These are phyloP conservation scores for Pterophyllum scalare DNA, from an alignment of 2,113 vertebrate genomes.

Conservation along the genomic window DNA sequence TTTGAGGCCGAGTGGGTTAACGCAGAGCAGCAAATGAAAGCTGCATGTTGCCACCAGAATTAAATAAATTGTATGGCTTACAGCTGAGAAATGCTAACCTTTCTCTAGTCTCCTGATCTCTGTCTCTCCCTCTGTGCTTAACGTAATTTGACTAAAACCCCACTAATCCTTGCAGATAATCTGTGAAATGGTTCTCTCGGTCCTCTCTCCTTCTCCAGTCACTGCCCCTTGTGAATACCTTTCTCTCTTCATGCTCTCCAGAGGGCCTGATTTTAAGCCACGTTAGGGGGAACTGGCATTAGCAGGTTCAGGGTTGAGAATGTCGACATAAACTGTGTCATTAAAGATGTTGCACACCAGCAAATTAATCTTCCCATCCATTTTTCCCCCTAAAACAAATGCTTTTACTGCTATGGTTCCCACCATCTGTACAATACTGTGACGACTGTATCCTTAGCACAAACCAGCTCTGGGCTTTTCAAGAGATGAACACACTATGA, in stretches of 20 bases:
- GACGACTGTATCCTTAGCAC: constrained; percentile 17
- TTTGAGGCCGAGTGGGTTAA: constrained; percentile 17
- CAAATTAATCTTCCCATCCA: constrained; percentile 78
- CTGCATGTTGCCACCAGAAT: constrained; percentile 70
- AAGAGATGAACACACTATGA: constrained; percentile 24
- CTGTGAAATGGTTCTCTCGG: constrained; percentile 82
- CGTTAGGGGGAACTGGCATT: constrained; percentile 49
- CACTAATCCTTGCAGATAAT: constrained; percentile 84
- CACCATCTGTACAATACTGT: constrained; percentile 63
- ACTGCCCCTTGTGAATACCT: constrained; percentile 77
- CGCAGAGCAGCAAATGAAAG: constrained; percentile 38
- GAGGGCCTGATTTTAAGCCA: constrained; percentile 64
- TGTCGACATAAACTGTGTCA: constrained; percentile 72
- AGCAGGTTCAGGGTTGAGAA: constrained; percentile 62
- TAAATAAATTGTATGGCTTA: constrained; percentile 82
- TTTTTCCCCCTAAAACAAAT: constrained; percentile 71
- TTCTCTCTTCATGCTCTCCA: constrained; percentile 60
- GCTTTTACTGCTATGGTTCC: constrained; percentile 62
- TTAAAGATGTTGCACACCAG: constrained; percentile 75
- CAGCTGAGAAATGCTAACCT: constrained; percentile 81
- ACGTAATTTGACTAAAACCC: constrained; percentile 84
- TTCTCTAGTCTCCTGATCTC: constrained; percentile 79
- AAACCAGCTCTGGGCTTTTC: constrained; percentile 21
- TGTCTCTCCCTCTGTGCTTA: constrained; percentile 82
- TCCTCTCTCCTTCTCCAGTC: constrained; percentile 75